phyloP scores from a whole-genome alignment of 2,888 invertebrate species.

The Zaprionus bogoriensis region DNA sequence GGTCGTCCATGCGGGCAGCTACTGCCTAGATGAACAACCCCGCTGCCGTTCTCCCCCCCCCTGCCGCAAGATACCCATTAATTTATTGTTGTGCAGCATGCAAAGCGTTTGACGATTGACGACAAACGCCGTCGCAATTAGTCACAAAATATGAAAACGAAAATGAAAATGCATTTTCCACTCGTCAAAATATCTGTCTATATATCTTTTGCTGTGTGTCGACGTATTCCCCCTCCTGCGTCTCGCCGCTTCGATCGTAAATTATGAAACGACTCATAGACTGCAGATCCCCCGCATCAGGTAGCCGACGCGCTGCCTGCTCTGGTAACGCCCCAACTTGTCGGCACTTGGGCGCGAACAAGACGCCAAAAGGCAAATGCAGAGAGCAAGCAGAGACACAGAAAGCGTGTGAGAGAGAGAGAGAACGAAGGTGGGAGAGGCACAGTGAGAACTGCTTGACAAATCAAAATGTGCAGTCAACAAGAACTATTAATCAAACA shows the following conservation, averaged over 20 bases:
- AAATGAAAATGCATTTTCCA: conserved; percentile 57
- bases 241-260: conserved; percentile 37
- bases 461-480: conserved; percentile 48
- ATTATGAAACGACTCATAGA: conserved; percentile 35
- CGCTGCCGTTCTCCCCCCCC: neutral
- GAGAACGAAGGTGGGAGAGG: neutral
- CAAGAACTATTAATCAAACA: conserved; percentile 46
- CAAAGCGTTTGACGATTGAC: conserved; percentile 81
- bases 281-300: conserved; percentile 39
- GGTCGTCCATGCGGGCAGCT: conserved; percentile 59
- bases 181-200: neutral
- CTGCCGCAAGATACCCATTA: conserved; percentile 54
- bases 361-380: conserved; percentile 24
- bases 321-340: conserved; percentile 57
- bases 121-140: conserved; percentile 81
- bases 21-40: conserved; percentile 7
- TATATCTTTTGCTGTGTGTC: neutral
- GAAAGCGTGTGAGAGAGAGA: neutral
- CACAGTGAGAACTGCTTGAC: conserved; percentile 27
- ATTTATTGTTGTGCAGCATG: conserved; percentile 82
- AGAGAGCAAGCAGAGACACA: neutral
- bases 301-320: conserved; percentile 37
- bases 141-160: conserved; percentile 69
- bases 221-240: too few relatives aligned
- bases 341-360: conserved; percentile 38